Evolutionary conservation across 2,113 vertebrate genomes (phyloP).

Genomic region (Podarcis muralis): DNA sequence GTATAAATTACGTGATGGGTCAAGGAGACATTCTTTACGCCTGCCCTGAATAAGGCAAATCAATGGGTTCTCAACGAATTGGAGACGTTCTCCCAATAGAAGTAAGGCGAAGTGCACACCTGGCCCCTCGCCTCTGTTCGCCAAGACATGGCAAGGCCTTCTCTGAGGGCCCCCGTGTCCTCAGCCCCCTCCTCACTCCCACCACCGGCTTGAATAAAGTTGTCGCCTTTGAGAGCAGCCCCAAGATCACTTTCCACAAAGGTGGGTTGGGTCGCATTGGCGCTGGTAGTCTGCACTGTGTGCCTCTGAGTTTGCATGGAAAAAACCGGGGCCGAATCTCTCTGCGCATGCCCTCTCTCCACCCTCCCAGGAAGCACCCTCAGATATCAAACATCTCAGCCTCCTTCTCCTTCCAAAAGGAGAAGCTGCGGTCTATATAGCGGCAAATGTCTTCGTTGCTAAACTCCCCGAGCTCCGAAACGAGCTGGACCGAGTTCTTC

Average conservation of each 20-base stretch:
- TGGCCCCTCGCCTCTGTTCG: neutral
- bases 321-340: neutral
- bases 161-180: neutral
- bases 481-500: constrained; percentile 81
- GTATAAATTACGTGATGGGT: neutral
- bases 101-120: neutral
- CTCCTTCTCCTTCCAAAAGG: constrained; percentile 98
- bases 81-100: neutral
- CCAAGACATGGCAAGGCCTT: too few species aligned
- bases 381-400: constrained; percentile 90
- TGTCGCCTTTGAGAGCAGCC: neutral
- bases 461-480: constrained; percentile 92
- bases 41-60: neutral
- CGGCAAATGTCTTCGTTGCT: constrained; percentile 93
- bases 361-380: constrained; percentile 26
- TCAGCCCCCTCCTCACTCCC: too few species aligned
- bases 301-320: neutral
- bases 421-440: constrained; percentile 96
- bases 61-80: too few species aligned
- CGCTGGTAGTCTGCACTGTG: neutral
- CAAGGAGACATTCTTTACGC: neutral
- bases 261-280: neutral
- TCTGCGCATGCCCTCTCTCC: neutral
- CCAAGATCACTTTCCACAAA: neutral
- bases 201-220: neutral